Conservation (phyloP, 2,113 vertebrate species). For the Protobothrops flavoviridis region DNA sequence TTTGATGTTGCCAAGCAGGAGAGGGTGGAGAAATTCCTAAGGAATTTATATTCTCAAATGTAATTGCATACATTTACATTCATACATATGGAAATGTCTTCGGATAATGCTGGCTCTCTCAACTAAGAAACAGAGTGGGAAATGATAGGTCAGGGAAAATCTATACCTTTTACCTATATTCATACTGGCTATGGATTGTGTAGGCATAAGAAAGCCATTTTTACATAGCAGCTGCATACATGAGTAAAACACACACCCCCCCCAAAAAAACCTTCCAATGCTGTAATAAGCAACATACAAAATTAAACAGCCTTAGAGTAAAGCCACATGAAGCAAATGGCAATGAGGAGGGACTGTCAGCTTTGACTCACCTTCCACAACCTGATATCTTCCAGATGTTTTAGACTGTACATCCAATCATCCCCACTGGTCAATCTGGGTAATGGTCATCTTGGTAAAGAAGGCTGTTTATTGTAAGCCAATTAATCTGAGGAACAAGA, state of each 20-base stretch:
- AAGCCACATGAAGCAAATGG: not conserved
- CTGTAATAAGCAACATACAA: not conserved
- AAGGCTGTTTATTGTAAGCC: not conserved
- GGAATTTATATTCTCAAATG: not conserved
- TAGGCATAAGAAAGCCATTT: not conserved
- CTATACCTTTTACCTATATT: not conserved
- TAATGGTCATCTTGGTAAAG: not conserved
- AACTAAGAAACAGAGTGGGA: not conserved
- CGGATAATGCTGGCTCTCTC: not conserved
- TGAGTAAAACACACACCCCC: not conserved
- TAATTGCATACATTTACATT: not conserved
- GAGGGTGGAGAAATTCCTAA: not conserved
- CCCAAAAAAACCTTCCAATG: not conserved
- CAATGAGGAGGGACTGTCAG: not conserved
- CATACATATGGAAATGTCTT: not conserved
- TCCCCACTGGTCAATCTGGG: not conserved
- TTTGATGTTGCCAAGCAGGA: constrained; percentile 3
- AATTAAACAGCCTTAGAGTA: not conserved
- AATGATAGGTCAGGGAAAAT: not conserved
- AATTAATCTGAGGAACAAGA: not conserved
- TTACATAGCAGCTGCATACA: not conserved
- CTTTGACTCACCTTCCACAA: not conserved
- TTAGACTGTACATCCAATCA: not conserved
- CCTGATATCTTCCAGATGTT: not conserved
- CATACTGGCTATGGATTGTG: not conserved